A percentile compares a stretch with the other conserved stretches of the same genome.
These are phyloP conservation scores for Lathamus discolor DNA, from an alignment of 2,113 vertebrate genomes.

Conservation along the genomic window DNA sequence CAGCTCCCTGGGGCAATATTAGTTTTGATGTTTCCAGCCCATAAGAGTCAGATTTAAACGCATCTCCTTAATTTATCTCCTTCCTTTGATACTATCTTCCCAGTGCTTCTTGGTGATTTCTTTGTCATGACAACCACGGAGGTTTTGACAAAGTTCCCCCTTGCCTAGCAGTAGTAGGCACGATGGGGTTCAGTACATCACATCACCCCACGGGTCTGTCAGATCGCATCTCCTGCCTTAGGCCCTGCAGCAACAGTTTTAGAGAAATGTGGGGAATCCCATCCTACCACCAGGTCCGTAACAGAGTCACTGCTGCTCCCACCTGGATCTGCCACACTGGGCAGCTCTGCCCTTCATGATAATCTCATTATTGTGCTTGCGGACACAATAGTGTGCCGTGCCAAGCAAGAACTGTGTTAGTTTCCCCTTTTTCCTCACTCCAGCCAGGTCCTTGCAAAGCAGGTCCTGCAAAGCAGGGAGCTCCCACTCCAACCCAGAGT, in stretches of 20 bases:
- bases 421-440: not conserved
- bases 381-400: not conserved
- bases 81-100: not conserved
- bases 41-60: not conserved
- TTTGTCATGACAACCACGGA: not conserved
- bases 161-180: not conserved
- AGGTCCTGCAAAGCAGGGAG: not conserved
- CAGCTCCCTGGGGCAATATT: not conserved
- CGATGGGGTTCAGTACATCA: not conserved
- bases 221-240: not conserved
- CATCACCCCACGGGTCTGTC: not conserved
- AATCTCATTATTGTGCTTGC: not conserved
- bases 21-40: not conserved
- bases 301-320: not conserved
- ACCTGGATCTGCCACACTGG: accelerated
- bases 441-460: not conserved
- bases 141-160: not conserved
- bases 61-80: conserved; percentile 8
- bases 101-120: not conserved
- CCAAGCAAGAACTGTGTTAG: not conserved
- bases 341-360: not conserved
- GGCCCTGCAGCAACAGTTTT: not conserved
- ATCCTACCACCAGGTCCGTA: not conserved
- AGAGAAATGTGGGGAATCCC: not conserved
- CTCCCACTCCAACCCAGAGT: not conserved